Evolutionary conservation across 64 coral and sea anemone genomes (phyloP).

Genomic region (Montipora cactus): DNA sequence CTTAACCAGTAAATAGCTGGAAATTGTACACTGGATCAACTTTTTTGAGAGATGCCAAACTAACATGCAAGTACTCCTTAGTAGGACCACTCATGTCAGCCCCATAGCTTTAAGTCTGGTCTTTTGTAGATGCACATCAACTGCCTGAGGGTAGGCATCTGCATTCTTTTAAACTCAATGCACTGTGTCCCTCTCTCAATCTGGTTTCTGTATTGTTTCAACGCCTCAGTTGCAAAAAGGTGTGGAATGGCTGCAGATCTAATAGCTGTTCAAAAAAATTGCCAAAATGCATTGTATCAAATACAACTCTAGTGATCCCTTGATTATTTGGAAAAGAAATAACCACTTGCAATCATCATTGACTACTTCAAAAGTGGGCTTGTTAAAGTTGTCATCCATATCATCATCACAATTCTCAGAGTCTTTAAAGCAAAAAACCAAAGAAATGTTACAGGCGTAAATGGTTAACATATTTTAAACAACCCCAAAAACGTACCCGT

Average conservation of each 20-base stretch:
- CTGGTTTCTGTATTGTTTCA: conserved; percentile 5
- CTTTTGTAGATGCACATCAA: conserved; percentile 69
- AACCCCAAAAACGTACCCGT: not conserved
- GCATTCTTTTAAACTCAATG: conserved; percentile 67
- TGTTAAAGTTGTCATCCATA: conserved; percentile 29
- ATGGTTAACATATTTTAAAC: not conserved
- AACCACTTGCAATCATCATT: conserved; percentile 34
- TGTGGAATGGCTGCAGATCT: not conserved
- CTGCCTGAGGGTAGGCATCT: conserved; percentile 42
- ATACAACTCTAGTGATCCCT: not conserved
- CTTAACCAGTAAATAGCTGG: conserved; percentile 56
- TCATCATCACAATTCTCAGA: conserved; percentile 37
- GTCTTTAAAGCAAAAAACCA: conserved; percentile 24
- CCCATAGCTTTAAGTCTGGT: conserved; percentile 35
- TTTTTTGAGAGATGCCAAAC: conserved; percentile 38
- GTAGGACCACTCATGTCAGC: conserved; percentile 73
- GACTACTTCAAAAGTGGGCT: conserved; percentile 2
- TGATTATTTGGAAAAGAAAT: not conserved
- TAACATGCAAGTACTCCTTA: conserved; percentile 62
- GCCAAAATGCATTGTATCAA: not conserved
- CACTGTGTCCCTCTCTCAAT: conserved; percentile 8
- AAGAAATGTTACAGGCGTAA: not conserved
- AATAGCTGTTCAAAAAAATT: conserved; percentile 12
- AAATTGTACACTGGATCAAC: conserved; percentile 56
- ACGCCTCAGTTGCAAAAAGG: conserved; percentile 11